A percentile compares a stretch with the other conserved stretches of the same genome.
Conservation (phyloP, 23 tunicate genomes). For the Styela plicata region DNA sequence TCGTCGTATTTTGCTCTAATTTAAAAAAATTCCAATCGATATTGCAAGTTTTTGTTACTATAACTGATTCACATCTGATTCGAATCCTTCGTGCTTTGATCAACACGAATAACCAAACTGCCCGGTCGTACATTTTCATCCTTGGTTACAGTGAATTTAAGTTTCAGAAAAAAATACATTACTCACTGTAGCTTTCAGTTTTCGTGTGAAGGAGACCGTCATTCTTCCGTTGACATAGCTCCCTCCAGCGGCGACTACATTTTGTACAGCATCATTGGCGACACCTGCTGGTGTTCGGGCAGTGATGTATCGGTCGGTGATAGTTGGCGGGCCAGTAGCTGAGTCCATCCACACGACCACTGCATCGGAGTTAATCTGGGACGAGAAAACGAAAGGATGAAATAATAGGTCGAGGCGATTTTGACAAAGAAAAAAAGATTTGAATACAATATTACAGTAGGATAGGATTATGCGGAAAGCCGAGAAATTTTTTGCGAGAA, state of each 20-base stretch:
- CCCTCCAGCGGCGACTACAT: slow-evolving; percentile 18
- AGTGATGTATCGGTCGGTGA: slow-evolving; percentile 61
- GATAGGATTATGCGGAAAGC: too few relatives aligned
- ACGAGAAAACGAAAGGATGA: neutral
- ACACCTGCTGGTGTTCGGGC: slow-evolving; percentile 38
- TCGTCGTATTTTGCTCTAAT: too few relatives aligned
- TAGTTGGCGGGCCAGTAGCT: slow-evolving; percentile 36
- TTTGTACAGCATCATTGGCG: slow-evolving; percentile 47
- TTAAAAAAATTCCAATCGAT: too few relatives aligned
- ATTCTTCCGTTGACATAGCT: slow-evolving; percentile 59
- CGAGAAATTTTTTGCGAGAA: too few relatives aligned
- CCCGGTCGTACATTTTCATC: too few relatives aligned
- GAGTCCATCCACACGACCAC: slow-evolving; percentile 50
- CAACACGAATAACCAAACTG: too few relatives aligned
- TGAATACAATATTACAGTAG: too few relatives aligned
- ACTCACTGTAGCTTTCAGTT: slow-evolving; percentile 1
- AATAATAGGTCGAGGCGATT: neutral
- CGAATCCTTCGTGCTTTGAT: too few relatives aligned
- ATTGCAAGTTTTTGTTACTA: too few relatives aligned
- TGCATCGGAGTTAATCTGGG: slow-evolving; percentile 38
- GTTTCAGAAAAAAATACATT: neutral
- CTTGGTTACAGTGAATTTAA: neutral
- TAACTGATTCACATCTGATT: too few relatives aligned
- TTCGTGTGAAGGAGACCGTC: slow-evolving; percentile 33
- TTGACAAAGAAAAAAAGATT: neutral